Evolutionary conservation across 2,888 invertebrate genomes (phyloP), one percentile per base, ranked within the genome.

Genomic region (Ormyrus pomaceus): DNA sequence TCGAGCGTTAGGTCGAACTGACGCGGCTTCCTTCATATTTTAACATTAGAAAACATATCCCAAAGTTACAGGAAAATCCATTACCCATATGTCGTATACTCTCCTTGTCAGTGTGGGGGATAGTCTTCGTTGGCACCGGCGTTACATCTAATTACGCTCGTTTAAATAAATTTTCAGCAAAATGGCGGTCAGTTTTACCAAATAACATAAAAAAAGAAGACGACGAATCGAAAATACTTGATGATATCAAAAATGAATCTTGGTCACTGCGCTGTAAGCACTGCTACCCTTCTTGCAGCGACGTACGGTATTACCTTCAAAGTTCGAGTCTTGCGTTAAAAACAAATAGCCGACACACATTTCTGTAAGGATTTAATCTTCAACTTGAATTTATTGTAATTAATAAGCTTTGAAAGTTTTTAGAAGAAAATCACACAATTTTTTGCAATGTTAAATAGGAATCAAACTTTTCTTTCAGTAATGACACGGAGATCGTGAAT

Each of bases 171-270:
- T 34, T 13, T 83, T 90, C 90, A 83, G 92, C 88, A 81, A 91
- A 91, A 84, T 92, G 92, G 87, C 91, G 91, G 84, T 88, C 87
- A 2, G 92, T 92, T 81, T 90, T 92, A 48, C 91, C 88, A 0
- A 77, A 86, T 46, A 82, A 86, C 2, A 77, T 84, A 5, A 46
- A 82, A 5, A 58, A 77, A n/a, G 46, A 62, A 5, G 74, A 65
- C 7, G 66, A 82, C 0, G 77, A 79, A 1, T 59, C 76, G 7
- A 62, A 59, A 70, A 72, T 19, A 45, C 75, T 78, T 2, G 6
- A 79, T 5, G 11, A 70, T 7, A 58, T 45, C 2, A 50, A 7
- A 1, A 71, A 82, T 51, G 53, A 70, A 10, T 46, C 70, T 6
- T 77, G 82, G 62, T 72, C 83, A 5, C 71, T 83, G 46, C 83